These are phyloP conservation scores for Lerema accius DNA, from an alignment of 1,140 invertebrate species.

Conservation along the genomic window DNA sequence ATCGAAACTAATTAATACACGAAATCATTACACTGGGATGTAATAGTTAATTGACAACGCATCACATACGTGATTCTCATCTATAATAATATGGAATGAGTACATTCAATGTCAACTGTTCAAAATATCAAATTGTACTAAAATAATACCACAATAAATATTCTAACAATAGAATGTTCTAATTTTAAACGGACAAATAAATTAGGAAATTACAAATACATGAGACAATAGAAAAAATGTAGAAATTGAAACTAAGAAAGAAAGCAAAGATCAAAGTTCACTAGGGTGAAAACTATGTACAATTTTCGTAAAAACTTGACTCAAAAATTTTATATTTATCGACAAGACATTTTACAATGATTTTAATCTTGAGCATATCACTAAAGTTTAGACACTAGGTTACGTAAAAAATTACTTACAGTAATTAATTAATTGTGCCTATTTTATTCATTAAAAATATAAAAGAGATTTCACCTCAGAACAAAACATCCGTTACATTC, in stretches of 20 bases:
- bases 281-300: slow-evolving; percentile 29
- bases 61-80: slow-evolving; percentile 2
- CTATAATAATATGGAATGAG: slow-evolving; percentile 12
- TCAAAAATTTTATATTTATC: slow-evolving; percentile 11
- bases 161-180: slow-evolving; percentile 15
- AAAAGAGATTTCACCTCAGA: slow-evolving; percentile 29
- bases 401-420: slow-evolving; percentile 24
- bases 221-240: background rate
- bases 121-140: slow-evolving; percentile 19
- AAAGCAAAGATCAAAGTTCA: slow-evolving; percentile 11
- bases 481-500: slow-evolving; percentile 10
- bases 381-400: slow-evolving; percentile 3
- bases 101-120: slow-evolving; percentile 12
- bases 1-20: background rate
- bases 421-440: slow-evolving; percentile 32
- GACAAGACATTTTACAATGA: slow-evolving; percentile 4
- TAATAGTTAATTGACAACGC: slow-evolving; percentile 25
- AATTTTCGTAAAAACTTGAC: slow-evolving; percentile 20
- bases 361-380: slow-evolving; percentile 18
- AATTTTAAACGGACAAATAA: slow-evolving; percentile 19
- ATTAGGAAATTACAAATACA: slow-evolving; percentile 14
- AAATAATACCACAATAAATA: slow-evolving; percentile 24
- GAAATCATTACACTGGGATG: background rate
- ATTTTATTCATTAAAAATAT: slow-evolving; percentile 24
- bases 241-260: slow-evolving; percentile 7